These are phyloP conservation scores for Platycercus adscitus DNA, from an alignment of 2,113 vertebrate species.

Conservation along the genomic window DNA sequence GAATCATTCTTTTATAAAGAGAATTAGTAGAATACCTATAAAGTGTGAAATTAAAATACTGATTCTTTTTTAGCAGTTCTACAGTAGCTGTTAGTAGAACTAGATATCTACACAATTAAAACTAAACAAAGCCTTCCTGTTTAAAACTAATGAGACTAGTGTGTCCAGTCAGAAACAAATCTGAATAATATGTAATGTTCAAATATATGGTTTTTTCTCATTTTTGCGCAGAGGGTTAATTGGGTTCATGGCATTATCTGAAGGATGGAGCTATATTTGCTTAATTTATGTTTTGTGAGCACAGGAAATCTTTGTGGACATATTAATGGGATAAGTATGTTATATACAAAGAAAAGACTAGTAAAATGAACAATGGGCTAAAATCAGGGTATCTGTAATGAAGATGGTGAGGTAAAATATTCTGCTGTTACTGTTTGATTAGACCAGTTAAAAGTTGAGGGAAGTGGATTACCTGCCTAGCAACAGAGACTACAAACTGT, in stretches of 20 bases:
- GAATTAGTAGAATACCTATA: not conserved
- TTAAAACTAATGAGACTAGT: not conserved
- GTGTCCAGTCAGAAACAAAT: slow-evolving; percentile 35
- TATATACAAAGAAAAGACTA: slow-evolving; percentile 15
- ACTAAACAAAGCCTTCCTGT: not conserved
- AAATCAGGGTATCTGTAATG: slow-evolving; percentile 1
- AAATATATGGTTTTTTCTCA: slow-evolving; percentile 2
- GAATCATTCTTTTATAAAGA: not conserved
- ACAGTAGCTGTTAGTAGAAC: not conserved
- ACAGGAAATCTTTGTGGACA: slow-evolving; percentile 12
- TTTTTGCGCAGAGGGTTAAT: slow-evolving; percentile 59
- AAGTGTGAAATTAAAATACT: not conserved
- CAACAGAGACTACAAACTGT: not conserved
- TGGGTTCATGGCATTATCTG: slow-evolving; percentile 48
- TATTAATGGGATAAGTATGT: not conserved
- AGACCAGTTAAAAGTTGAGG: not conserved
- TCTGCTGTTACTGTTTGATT: not conserved
- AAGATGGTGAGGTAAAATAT: not conserved
- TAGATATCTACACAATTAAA: slow-evolving; percentile 23
- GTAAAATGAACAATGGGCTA: not conserved
- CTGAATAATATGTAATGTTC: slow-evolving; percentile 42
- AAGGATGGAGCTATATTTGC: slow-evolving; percentile 32
- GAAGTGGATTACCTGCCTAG: not conserved
- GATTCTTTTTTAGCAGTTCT: not conserved
- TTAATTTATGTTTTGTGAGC: slow-evolving; percentile 33